phyloP scores from a whole-genome alignment of 1,140 invertebrate genomes.

The Drosophila kikkawai region DNA sequence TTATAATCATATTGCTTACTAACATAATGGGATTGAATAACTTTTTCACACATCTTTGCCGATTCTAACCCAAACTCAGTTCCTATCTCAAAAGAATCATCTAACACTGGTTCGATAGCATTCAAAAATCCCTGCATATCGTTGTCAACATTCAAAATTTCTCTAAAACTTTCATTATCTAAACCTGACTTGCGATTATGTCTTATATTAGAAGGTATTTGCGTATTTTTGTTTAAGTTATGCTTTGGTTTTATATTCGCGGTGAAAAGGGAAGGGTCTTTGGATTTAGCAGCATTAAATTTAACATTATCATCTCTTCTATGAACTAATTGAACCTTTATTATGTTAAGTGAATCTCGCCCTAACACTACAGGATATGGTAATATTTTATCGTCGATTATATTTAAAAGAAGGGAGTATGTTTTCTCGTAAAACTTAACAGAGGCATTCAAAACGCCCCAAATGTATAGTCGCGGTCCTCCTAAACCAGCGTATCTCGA shows the following conservation, averaged over 20 bases:
- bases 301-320: neutral
- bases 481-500: neutral
- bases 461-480: neutral
- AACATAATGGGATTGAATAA: neutral
- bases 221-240: neutral
- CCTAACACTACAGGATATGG: neutral
- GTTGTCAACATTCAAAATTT: neutral
- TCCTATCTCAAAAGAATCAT: neutral
- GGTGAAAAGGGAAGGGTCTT: too few species aligned
- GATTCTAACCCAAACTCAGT: neutral
- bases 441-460: neutral
- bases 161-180: neutral
- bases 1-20: conserved; percentile 1
- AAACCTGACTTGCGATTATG: neutral
- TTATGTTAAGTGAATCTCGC: neutral
- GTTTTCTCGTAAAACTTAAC: neutral
- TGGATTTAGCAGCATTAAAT: neutral
- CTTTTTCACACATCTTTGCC: neutral
- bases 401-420: neutral
- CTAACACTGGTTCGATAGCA: neutral
- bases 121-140: neutral
- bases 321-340: conserved; percentile 3
- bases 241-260: neutral
- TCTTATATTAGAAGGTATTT: neutral
- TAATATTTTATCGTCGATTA: conserved; percentile 4